Percentiles rank a stretch among this genome's conserved stretches.
These are phyloP conservation scores for Lepilemur ruficaudatus DNA, from an alignment of 2,797 vertebrate species.

Conservation along the genomic window DNA sequence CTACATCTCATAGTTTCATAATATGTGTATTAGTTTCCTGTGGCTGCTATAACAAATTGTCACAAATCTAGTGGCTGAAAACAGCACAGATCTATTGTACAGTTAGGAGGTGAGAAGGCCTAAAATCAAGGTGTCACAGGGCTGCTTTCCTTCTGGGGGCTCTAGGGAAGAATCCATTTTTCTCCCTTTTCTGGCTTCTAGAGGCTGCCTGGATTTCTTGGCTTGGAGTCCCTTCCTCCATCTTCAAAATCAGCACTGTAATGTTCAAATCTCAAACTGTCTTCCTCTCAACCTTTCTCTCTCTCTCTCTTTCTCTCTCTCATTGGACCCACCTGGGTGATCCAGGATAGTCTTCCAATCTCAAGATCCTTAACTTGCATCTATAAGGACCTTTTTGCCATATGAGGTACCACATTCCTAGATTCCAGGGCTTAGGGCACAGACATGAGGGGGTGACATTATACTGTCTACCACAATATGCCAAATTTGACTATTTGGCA, in stretches of 20 bases:
- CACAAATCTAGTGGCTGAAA: not conserved
- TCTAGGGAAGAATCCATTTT: not conserved
- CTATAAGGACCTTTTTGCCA: not conserved
- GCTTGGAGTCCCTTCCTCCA: not conserved
- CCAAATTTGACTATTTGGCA: not conserved
- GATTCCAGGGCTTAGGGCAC: not conserved
- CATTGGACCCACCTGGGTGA: too few relatives aligned
- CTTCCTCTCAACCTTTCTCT: not conserved
- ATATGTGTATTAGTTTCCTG: not conserved
- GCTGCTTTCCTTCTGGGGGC: not conserved
- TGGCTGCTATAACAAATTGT: not conserved
- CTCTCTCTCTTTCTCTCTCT: too few relatives aligned
- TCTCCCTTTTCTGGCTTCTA: not conserved
- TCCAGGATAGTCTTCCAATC: not conserved
- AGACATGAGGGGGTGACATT: too few relatives aligned
- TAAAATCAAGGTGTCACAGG: not conserved
- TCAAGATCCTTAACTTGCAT: not conserved
- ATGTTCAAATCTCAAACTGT: not conserved
- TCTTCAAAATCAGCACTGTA: not conserved
- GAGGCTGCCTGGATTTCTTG: not conserved
- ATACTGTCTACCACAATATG: too few relatives aligned
- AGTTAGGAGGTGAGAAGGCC: not conserved
- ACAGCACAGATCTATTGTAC: not conserved
- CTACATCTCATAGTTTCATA: not conserved
- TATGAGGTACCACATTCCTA: not conserved